Evolutionary conservation across 2,113 vertebrate species (phyloP).

Genomic region (Ophthalmolycus amberensis): DNA sequence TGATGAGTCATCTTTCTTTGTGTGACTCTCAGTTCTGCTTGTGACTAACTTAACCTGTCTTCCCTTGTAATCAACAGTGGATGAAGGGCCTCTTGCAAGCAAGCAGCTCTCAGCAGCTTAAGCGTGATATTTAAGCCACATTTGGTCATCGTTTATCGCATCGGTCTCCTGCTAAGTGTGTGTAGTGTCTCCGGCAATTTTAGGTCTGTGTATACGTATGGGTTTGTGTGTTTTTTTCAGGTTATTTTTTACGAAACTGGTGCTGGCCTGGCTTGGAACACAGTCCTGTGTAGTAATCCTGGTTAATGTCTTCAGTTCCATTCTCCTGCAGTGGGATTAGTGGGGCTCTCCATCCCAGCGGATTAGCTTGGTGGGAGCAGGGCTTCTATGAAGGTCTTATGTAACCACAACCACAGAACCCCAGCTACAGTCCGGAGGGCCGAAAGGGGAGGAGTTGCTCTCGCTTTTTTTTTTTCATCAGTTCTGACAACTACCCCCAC

Average conservation of each 20-base stretch:
- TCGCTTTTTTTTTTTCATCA: conserved; percentile 58
- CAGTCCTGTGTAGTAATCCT: conserved; percentile 77
- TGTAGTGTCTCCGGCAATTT: conserved; percentile 11
- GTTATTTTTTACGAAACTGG: conserved; percentile 63
- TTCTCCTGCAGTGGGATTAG: conserved; percentile 80
- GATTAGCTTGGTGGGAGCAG: conserved; percentile 74
- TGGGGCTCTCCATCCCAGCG: conserved; percentile 76
- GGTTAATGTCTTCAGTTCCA: conserved; percentile 82
- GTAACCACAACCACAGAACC: conserved; percentile 74
- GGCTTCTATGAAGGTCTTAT: conserved; percentile 76
- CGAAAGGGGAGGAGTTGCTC: conserved; percentile 44
- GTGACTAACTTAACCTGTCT: conserved; percentile 40
- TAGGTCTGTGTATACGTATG: neutral
- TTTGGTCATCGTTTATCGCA: conserved; percentile 14
- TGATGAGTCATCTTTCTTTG: conserved; percentile 41
- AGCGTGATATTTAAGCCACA: conserved; percentile 30
- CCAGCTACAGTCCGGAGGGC: conserved; percentile 48
- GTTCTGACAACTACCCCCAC: conserved; percentile 47
- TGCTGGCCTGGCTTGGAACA: conserved; percentile 61
- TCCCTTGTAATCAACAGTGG: conserved; percentile 10
- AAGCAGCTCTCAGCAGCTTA: conserved; percentile 15
- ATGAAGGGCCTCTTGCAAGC: conserved; percentile 19
- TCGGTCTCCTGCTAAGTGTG: conserved; percentile 19
- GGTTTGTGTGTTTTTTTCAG: conserved; percentile 58
- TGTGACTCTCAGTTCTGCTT: conserved; percentile 53